Base-by-base conservation (phyloP, 2,888 invertebrate species). In the Netelia melanura region DNA sequence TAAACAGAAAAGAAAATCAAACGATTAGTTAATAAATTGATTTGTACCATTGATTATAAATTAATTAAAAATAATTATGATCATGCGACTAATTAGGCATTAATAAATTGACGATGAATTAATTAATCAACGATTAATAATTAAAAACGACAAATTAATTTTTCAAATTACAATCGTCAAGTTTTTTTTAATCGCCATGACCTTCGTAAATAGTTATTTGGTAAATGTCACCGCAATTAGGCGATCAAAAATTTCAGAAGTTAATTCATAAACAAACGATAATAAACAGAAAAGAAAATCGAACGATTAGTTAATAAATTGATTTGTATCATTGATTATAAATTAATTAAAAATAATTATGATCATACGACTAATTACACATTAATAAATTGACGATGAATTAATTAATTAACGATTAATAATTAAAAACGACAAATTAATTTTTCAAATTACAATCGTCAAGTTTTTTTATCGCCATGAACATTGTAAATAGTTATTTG, bases 151-250 rank as follows among this genome's bases (percentile, higher is more conserved):
- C 61, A 56, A 58, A 77, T 25, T 3, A 44, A 76, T 64, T 25
- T 48, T 14, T 62, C 44, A 21, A 62, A 62, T 58, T 56, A 5
- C 17, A 61, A 56, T 23, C 38, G 71, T 70, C 30, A 30, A 30
- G 30, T 21, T 21, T 30, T 30, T n/a, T n/a, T 30, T 30, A 30
- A 30, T 30, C 30, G 3, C 30, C 5, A 30, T 30, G 30, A 5
- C 0, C 21, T 21, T 21, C 1, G 21, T 21, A 21, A 21, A 21
- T 21, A 21, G 21, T 21, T 3, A 30, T n/a, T n/a, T n/a, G n/a
- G n/a, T 14, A 44, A 67, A 48, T 64, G 44, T 56, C 9, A 10
- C 30, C 52, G 10, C 5, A 86, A 81, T 87, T 88, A 79, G 30
- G 30, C 0, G 44, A 81, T 25, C 25, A 38, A 25, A 30, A 23